Conservation (phyloP, 2,113 vertebrate species). For the Bagarius yarrelli region DNA sequence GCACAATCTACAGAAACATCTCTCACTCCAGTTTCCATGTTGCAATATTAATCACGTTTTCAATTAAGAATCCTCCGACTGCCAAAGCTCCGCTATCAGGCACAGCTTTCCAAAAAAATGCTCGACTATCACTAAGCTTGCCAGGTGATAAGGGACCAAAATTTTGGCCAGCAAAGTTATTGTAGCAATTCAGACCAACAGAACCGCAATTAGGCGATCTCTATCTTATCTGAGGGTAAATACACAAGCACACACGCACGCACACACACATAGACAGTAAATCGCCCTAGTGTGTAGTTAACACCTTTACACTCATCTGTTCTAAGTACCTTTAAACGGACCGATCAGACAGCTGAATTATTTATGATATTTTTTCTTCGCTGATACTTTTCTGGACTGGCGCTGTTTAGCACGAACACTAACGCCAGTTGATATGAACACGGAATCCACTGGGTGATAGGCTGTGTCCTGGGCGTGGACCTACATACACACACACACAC, state of each 20-base stretch:
- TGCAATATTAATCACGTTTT: conserved; percentile 24
- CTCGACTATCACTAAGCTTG: conserved; percentile 9
- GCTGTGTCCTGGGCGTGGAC: neutral
- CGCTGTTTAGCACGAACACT: conserved; percentile 11
- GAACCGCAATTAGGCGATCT: conserved; percentile 11
- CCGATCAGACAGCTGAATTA: conserved; percentile 26
- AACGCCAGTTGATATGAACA: neutral
- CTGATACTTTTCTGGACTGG: conserved; percentile 3
- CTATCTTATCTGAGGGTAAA: conserved; percentile 1
- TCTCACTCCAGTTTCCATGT: conserved; percentile 1
- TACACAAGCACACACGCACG: neutral
- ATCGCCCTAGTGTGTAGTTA: conserved; percentile 40
- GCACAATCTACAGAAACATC: neutral
- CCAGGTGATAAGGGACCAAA: conserved; percentile 20
- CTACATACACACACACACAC: conserved; percentile 10
- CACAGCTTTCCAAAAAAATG: conserved; percentile 9
- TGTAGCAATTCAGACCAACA: conserved; percentile 14
- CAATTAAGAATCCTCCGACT: conserved; percentile 20
- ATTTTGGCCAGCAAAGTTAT: conserved; percentile 19
- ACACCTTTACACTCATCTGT: conserved; percentile 15
- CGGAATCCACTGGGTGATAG: conserved; percentile 3
- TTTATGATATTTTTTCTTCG: conserved; percentile 27
- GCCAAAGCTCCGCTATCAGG: conserved; percentile 18
- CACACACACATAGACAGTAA: conserved; percentile 12
- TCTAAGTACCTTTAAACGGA: conserved; percentile 35